Evolutionary conservation across 2,888 invertebrate genomes (phyloP).

Genomic region (Phasia obesa): DNA sequence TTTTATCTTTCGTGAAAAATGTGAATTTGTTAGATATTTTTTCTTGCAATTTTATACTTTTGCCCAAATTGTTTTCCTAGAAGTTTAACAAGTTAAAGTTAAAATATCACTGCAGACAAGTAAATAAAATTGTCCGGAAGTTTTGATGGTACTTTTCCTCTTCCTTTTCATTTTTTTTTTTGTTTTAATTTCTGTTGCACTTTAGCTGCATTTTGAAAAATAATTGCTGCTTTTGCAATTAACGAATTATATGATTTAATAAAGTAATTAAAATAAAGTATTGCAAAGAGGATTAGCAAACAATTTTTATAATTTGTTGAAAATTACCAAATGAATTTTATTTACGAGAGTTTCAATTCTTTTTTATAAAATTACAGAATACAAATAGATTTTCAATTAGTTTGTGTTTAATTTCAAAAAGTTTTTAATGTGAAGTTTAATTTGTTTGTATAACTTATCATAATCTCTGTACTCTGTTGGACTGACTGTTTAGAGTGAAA

Average conservation of each 20-base stretch:
- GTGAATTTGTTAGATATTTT: constrained; percentile 59
- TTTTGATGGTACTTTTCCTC: constrained; percentile 43
- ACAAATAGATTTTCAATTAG: constrained; percentile 14
- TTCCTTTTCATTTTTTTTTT: not conserved
- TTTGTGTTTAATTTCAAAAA: not conserved
- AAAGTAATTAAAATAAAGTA: constrained; percentile 54
- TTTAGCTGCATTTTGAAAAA: constrained; percentile 9
- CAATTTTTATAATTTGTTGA: constrained; percentile 25
- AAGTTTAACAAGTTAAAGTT: constrained; percentile 57
- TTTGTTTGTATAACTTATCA: no score
- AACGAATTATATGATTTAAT: constrained; percentile 62
- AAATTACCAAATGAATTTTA: constrained; percentile 40
- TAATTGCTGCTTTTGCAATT: constrained; percentile 52
- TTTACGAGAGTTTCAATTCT: not conserved
- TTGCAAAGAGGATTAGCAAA: constrained; percentile 49
- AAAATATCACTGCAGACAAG: constrained; percentile 68
- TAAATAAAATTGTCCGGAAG: constrained; percentile 67
- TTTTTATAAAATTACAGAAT: not conserved
- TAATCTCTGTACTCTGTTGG: no score
- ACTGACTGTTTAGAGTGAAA: no score
- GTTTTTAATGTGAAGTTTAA: not conserved
- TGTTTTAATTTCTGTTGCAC: constrained; percentile 3
- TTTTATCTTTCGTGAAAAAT: constrained; percentile 57
- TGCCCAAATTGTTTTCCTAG: constrained; percentile 3
- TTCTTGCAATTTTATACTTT: constrained; percentile 22